Evolutionary conservation across 2,113 vertebrate genomes (phyloP), one percentile per base, ranked within the genome.

Genomic region (Actenoides lindsayi): DNA sequence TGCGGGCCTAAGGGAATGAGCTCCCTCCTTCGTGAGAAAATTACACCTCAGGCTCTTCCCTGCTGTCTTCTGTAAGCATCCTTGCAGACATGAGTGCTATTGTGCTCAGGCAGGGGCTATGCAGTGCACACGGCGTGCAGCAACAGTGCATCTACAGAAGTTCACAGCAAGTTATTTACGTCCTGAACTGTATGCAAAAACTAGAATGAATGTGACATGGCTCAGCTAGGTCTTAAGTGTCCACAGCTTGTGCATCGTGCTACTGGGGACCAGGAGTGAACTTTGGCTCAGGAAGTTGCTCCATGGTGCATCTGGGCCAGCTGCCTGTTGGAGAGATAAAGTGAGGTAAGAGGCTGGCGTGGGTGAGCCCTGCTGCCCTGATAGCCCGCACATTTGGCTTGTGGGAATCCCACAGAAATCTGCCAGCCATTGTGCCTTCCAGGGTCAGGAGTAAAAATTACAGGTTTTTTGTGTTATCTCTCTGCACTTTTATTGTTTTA

Each of bases 101-200:
- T 30, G 56, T n/a, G 39, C 73, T 91, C 27, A 15, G 4, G 3
- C 56, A 79, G 27, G 60, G 48, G 57, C 57, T 41, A 20, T 10
- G 11, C n/a, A 57, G 33, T 5, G 1, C 25, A 30, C n/a, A 19
- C 0, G 0, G 37, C 1, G 4, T 4, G 2, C 54, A 73, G 79
- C 91, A 69, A 9, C 2, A 1, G 11, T 41, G 30, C 2, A 0
- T 18, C 78, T 67, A 59, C 78, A 80, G 70, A 69, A 93, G 35
- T 6, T 83, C 0, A 0, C 1, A 90, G 6, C 54, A 44, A 81
- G 64, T 9, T 44, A 35, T 42, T 73, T 71, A 23, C 56, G 30
- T 71, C 60, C 64, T 83, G 42, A 93, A 51, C 42, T 15, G 11
- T 20, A 42, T 13, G 62, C 65, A 92, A 65, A 86, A 77, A 59